Conservation (phyloP, 2,888 invertebrate genomes). For the Volucella zonaria region DNA sequence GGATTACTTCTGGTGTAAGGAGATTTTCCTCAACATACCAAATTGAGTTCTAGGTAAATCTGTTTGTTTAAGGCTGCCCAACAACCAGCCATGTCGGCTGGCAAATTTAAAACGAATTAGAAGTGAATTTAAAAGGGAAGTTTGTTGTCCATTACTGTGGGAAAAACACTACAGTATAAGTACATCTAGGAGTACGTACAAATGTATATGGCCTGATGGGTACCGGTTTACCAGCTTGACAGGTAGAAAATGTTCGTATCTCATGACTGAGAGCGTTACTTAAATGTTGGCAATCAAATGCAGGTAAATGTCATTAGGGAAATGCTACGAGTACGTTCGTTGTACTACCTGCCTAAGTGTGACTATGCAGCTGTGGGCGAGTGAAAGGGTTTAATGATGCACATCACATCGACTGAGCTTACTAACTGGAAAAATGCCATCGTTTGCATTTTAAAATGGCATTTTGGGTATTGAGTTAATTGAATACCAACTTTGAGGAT, state of each 20-base stretch:
- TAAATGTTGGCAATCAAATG: conserved; percentile 66
- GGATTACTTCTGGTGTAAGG: conserved; percentile 44
- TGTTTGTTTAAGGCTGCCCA: conserved; percentile 3
- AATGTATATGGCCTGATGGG: too few relatives aligned
- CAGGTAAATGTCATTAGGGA: conserved; percentile 68
- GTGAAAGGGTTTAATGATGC: conserved; percentile 61
- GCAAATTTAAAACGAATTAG: conserved; percentile 57
- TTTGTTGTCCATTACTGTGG: conserved; percentile 24
- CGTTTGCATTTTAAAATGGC: conserved; percentile 51
- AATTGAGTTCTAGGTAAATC: conserved; percentile 9
- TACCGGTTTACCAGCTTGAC: too few relatives aligned
- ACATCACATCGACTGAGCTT: conserved; percentile 20
- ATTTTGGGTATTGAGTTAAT: conserved; percentile 44
- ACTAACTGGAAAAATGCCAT: conserved; percentile 40
- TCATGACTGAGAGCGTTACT: conserved; percentile 32
- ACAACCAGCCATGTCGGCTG: conserved; percentile 10
- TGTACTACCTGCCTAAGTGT: conserved; percentile 10
- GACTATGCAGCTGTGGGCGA: conserved; percentile 46
- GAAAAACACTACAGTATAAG: neutral
- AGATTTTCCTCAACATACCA: conserved; percentile 52
- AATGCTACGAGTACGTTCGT: conserved; percentile 4
- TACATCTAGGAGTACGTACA: neutral
- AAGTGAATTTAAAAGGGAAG: conserved; percentile 54
- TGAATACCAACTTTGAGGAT: conserved; percentile 21
- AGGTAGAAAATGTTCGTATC: neutral